phyloP scores from a whole-genome alignment of 2,888 invertebrate species.

The Pseudolycoriella hygida region DNA sequence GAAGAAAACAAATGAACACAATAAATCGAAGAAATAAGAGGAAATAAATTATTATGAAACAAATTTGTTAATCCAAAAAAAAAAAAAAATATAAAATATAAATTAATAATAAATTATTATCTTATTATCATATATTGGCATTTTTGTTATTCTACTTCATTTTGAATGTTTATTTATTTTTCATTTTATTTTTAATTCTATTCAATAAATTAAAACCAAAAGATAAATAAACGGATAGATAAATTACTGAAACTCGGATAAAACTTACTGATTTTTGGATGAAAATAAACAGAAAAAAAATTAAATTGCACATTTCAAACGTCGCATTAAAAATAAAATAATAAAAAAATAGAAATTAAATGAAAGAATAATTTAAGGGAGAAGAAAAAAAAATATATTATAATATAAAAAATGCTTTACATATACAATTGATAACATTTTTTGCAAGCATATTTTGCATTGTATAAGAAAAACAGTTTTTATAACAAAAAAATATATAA shows the following conservation, averaged over 20 bases:
- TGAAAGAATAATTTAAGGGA: too few species aligned
- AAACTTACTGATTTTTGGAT: not conserved
- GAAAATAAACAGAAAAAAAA: not conserved
- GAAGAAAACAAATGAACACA: not conserved
- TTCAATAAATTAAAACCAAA: not conserved
- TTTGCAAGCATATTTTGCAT: slow-evolving; percentile 7
- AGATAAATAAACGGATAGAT: not conserved
- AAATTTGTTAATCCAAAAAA: not conserved
- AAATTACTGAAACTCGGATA: not conserved
- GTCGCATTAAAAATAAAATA: not conserved
- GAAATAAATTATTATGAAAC: not conserved
- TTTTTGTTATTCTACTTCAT: too few species aligned
- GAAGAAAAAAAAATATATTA: slow-evolving; percentile 2
- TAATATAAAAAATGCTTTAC: slow-evolving; percentile 4
- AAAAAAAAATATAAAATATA: not conserved
- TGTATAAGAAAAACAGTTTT: slow-evolving; percentile 1
- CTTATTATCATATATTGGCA: too few species aligned
- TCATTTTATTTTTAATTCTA: too few species aligned
- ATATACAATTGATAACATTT: slow-evolving; percentile 6
- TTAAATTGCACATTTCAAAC: slow-evolving; percentile 5
- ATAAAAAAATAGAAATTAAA: not conserved
- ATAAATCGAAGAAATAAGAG: too few species aligned
- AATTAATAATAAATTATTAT: not conserved
- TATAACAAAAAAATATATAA: not conserved
- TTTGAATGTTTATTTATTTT: too few species aligned